Base-by-base conservation (phyloP, 2,113 vertebrate species). In the Lates calcarifer region DNA sequence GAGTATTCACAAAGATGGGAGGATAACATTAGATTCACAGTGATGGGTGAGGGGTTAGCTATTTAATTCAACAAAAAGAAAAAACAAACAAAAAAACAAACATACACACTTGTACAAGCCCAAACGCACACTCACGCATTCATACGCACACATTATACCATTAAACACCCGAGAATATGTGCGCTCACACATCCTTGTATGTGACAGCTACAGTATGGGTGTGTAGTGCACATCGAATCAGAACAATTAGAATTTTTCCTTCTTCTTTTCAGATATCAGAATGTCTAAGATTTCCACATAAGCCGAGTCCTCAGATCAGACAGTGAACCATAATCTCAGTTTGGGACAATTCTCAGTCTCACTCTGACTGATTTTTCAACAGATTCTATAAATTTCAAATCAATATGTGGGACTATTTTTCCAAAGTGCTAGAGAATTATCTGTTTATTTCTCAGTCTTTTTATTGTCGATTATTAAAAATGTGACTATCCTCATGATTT, bases 21-120 rank as follows among this genome's bases (percentile, higher is more conserved):
- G 87, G 87, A 92, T 91, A 86, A 91, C 77, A 89, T 94, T 94
- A 94, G 91, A 91, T 85, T 95, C 94, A 96, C 95, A 96, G 94
- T 95, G 95, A 95, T 92, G 94, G 91, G 87, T 81, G 90, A 91
- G 62, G 87, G 87, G 91, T 93, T 92, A 88, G 90, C 82, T 74
- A 73, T 92, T 90, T 92, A 88, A 87, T 90, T 82, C 61, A 91
- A 91, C 77, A 83, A 88, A 51, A 83, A 28, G 64, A 86, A 51
- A 57, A 61, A 64, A 64, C 33, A 74, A 66, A 35, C 63, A 63
- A 75, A 51, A 68, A 80, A 89, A 58, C n/a, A n/a, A 64, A 61
- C 66, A 80, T 29, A 74, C 73, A 39, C 63, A 75, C 73, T 37
- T 62, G 18, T 15, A 77, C 49, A 77, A 81, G 60, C 81, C n/a